A percentile compares a stretch with the other conserved stretches of the same genome.
Conservation (phyloP, 2,113 vertebrate genomes). For the Spheniscus mendiculus region DNA sequence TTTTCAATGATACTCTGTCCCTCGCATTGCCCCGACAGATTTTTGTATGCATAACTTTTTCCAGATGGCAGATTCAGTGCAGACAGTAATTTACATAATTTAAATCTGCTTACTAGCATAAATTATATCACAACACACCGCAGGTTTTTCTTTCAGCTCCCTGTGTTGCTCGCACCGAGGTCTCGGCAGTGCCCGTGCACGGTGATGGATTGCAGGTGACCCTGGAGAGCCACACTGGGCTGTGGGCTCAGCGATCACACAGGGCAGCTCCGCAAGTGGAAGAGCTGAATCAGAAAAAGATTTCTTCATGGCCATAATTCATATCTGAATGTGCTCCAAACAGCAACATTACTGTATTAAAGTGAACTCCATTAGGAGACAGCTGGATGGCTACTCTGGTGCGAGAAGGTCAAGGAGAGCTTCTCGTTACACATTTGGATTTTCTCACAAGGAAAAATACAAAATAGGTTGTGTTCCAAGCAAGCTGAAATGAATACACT, state of each 20-base stretch:
- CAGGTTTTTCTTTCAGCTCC: neutral
- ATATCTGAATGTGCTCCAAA: neutral
- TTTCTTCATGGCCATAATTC: neutral
- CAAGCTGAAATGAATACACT: neutral
- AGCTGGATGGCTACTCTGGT: neutral
- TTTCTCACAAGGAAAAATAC: neutral
- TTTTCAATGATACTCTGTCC: neutral
- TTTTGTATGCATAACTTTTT: conserved; percentile 37
- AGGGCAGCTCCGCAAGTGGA: neutral
- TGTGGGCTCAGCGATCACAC: neutral
- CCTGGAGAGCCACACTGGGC: neutral
- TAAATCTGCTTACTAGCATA: conserved; percentile 42
- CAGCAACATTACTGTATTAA: neutral
- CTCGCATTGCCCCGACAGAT: neutral
- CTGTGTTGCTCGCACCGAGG: neutral
- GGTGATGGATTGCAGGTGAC: neutral
- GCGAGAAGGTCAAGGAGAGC: neutral
- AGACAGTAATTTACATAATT: conserved; percentile 64
- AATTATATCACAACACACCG: neutral
- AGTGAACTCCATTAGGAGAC: neutral
- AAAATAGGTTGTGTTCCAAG: neutral
- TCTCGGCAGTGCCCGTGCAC: accelerated
- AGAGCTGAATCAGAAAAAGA: neutral
- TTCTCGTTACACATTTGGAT: neutral
- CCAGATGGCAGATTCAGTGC: conserved; percentile 47